Base-by-base conservation (phyloP, 2,113 vertebrate genomes). In the Bubo bubo region DNA sequence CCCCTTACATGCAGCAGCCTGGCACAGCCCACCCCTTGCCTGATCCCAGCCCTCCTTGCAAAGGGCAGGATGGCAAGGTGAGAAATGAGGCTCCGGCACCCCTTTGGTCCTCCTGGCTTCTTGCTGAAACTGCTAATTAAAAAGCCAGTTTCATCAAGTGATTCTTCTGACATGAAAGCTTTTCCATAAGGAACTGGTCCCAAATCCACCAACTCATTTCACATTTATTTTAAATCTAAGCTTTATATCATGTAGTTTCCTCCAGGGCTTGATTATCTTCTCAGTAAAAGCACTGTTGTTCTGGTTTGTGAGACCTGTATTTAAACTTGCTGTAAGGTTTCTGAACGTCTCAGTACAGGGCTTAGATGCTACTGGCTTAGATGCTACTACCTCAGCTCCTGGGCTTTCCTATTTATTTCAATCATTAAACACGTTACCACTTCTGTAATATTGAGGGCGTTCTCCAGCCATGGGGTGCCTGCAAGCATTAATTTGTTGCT, bases 191-290 rank as follows among this genome's bases (percentile, higher is more conserved):
- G 95, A 95, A 50, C 90, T 66, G 32, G 41, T 95, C 72, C 79
- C 2, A 1, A 94, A 94, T 92, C 95, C 82, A 90, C 68, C 88
- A 79, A 83, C 85, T 94, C 81, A 92, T 92, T 92, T 92, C 88
- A 80, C 71, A 24, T 94, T 96, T 85, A 91, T 95, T 96, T 97
- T 91, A 95, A 95, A 94, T 93, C 60, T 87, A n/a, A 89, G 80
- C 73, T 94, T 94, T 63, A 47, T 70, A 60, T 85, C 8, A 1
- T 81, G 49, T n/a, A 56, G 43, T 87, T 96, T 89, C 84, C 91
- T 87, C 43, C 86, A 87, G 86, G 89, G 94, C 89, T 96, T 89
- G 93, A 93, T 95, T 93, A 91, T 87, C 72, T 94, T 59, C 73
- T 93, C 68, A 37, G 76, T 77, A 35, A 86, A 96, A 95, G 60